Base-by-base conservation (phyloP, 1,140 invertebrate genomes). In the Scaptodrosophila lebanonensis region DNA sequence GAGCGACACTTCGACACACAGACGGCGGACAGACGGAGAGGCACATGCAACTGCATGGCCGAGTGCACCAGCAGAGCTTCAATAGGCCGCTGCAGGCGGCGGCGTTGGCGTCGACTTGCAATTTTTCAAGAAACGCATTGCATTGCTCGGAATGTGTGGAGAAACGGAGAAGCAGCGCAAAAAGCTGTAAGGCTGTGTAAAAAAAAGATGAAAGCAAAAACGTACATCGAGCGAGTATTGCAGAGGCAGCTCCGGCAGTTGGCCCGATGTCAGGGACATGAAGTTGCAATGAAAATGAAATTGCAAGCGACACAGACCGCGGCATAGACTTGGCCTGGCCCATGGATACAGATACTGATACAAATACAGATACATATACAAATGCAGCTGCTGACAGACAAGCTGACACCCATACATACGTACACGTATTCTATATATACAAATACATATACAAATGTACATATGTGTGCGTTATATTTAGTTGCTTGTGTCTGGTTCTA, bases 241-340 rank as follows among this genome's bases (percentile, higher is more conserved):
- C 13, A 16, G 11, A 17, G 47, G 16, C 30, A 15, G 25, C 11
- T 29, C 38, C 11, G 39, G 39, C 68, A 71, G 22, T 25, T 71
- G 65, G 56, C 44, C 71, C 53, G 71, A 76, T 77, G 73, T 77
- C 73, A 77, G 73, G 73, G 73, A 70, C 73, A 77, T 73, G 73
- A 72, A 77, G 73, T 77, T 77, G 73, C 68, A 77, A 82, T 77
- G 73, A 77, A 77, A 77, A 79, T 68, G 73, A 77, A 77, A 77
- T 77, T 77, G 64, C 75, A 77, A 61, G 68, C 72, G 48, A 58
- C 72, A 70, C 59, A 68, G 54, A 64, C 38, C 50, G 60, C 52
- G 70, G 27, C 66, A 39, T 32, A 40, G 11, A 22, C 27, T 43
- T 22, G 39, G 53, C 54, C 3, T 25, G 22, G 22, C 22, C 22